phyloP scores from a whole-genome alignment of 2,888 invertebrate genomes.

The Mechanitis mazaeus region DNA sequence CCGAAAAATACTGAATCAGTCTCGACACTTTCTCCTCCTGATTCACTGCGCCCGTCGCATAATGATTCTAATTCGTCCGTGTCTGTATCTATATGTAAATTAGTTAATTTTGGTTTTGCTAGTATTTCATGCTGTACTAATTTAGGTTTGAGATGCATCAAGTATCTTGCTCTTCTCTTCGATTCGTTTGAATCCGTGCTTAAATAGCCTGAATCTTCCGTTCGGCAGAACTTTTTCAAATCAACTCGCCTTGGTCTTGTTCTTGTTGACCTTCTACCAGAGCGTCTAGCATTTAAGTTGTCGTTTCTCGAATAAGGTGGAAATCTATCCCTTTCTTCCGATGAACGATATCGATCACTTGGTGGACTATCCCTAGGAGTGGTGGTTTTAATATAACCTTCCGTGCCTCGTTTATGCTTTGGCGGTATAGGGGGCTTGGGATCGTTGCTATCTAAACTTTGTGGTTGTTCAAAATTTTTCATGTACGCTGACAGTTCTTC shows the following conservation, averaged over 20 bases:
- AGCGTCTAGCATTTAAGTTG: conserved; percentile 55
- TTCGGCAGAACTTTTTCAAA: conserved; percentile 60
- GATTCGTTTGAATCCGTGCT: conserved; percentile 88
- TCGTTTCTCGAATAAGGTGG: conserved; percentile 52
- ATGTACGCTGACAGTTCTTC: conserved; percentile 54
- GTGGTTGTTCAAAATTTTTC: conserved; percentile 51
- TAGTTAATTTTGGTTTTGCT: conserved; percentile 43
- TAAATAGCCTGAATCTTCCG: conserved; percentile 88
- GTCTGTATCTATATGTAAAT: conserved; percentile 70
- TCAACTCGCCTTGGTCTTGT: conserved; percentile 64
- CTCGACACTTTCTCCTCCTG: conserved; percentile 90
- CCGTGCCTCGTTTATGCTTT: conserved; percentile 52
- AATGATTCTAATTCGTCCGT: conserved; percentile 86
- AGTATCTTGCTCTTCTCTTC: conserved; percentile 65
- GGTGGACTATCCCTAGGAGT: conserved; percentile 51
- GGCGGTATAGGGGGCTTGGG: conserved; percentile 64
- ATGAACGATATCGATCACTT: conserved; percentile 50
- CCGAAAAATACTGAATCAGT: conserved; percentile 92
- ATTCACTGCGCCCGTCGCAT: conserved; percentile 88
- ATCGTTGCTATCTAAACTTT: conserved; percentile 50
- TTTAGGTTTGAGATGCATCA: conserved; percentile 64
- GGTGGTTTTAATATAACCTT: conserved; percentile 45
- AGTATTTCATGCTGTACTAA: conserved; percentile 43
- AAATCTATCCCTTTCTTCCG: conserved; percentile 62
- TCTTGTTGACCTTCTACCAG: conserved; percentile 59